Evolutionary conservation across 64 coral and sea anemone species (phyloP).

Genomic region (Stichodactyla helianthus): DNA sequence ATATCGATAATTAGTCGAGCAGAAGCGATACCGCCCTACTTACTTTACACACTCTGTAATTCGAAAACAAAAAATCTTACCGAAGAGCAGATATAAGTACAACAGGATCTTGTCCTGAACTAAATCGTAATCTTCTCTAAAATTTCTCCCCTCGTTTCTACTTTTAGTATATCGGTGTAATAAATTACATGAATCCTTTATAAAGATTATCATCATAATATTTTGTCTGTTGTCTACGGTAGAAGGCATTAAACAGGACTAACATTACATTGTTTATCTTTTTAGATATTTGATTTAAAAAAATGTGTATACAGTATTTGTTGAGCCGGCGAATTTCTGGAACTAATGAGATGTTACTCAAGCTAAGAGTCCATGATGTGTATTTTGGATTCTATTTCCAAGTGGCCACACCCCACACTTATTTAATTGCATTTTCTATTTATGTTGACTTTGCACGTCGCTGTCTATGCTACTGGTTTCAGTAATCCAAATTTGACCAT

Average conservation of each 20-base stretch:
- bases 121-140: background rate
- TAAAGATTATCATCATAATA: background rate
- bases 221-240: background rate
- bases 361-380: background rate
- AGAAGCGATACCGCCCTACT: background rate
- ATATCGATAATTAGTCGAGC: background rate
- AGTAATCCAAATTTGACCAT: no score
- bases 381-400: background rate
- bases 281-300: background rate
- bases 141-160: background rate
- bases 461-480: background rate
- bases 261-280: background rate
- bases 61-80: background rate
- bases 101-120: background rate
- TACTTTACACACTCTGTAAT: background rate
- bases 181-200: background rate
- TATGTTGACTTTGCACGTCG: background rate
- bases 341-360: slow-evolving; percentile 3
- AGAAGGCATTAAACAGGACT: background rate
- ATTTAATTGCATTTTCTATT: background rate
- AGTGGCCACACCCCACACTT: background rate
- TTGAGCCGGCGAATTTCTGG: background rate
- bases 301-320: background rate
- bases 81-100: background rate
- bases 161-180: background rate